Conservation (phyloP, 2,113 vertebrate species). For the Passer montanus region DNA sequence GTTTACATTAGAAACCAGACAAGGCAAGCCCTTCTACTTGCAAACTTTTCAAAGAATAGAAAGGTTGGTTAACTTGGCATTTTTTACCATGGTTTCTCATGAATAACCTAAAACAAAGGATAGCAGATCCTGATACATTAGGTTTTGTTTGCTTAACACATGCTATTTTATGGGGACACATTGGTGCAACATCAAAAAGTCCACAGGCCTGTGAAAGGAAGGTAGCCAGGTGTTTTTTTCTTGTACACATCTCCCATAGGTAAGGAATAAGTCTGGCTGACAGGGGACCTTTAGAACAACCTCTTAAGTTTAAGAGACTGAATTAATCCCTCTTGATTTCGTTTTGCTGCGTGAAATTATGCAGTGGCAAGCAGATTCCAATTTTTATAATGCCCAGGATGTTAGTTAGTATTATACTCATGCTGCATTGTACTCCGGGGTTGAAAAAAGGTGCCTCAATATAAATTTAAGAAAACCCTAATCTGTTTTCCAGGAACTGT, state of each 20-base stretch:
- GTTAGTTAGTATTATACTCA: background rate
- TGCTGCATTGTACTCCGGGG: background rate
- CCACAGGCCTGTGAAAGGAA: background rate
- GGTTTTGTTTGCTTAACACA: background rate
- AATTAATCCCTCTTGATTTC: slow-evolving; percentile 11
- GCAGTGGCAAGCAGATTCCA: background rate
- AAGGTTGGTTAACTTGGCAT: rapidly evolving
- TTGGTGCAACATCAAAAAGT: background rate
- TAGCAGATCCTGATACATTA: background rate
- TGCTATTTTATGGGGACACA: background rate
- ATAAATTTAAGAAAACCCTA: background rate
- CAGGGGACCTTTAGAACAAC: background rate
- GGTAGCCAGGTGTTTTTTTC: background rate
- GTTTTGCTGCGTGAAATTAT: background rate
- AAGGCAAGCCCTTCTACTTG: background rate
- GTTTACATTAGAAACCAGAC: background rate
- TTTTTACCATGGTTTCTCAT: background rate
- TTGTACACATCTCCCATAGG: background rate
- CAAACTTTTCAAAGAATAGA: background rate
- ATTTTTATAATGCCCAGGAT: slow-evolving; percentile 28
- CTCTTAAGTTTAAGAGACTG: background rate
- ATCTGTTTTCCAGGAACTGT: slow-evolving; percentile 30
- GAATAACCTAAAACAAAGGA: background rate
- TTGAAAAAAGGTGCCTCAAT: background rate
- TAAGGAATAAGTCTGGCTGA: background rate